Evolutionary conservation across 2,888 invertebrate genomes (phyloP).

Genomic region (Phorcus lineatus): DNA sequence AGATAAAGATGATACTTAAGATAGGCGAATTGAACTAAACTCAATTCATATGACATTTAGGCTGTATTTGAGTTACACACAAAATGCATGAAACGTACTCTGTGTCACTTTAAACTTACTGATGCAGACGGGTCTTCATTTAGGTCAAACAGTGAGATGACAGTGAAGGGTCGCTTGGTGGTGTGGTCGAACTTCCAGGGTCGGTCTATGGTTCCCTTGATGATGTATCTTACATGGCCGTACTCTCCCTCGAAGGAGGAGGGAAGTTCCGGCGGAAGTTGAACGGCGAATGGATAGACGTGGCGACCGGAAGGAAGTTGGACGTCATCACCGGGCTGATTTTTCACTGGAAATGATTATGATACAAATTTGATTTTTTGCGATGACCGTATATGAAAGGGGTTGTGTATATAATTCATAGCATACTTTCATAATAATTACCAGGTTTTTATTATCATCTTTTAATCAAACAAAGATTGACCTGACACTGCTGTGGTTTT

Average conservation of each 20-base stretch:
- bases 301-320: conserved; percentile 82
- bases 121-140: conserved; percentile 77
- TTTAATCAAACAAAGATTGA: too few relatives aligned
- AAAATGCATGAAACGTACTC: too few relatives aligned
- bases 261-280: conserved; percentile 79
- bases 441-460: too few relatives aligned
- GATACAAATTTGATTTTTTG: neutral
- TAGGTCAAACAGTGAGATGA: conserved; percentile 87
- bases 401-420: too few relatives aligned
- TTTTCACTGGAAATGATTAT: conserved; percentile 27
- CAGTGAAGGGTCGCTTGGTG: conserved; percentile 87
- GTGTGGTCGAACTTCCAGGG: conserved; percentile 91
- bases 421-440: too few relatives aligned
- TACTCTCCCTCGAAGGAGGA: conserved; percentile 66
- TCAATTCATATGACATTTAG: too few relatives aligned
- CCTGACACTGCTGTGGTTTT: too few relatives aligned
- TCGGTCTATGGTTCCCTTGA: conserved; percentile 87
- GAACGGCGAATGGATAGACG: conserved; percentile 87
- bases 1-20: too few relatives aligned
- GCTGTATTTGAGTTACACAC: too few relatives aligned
- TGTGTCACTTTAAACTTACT: conserved; percentile 44
- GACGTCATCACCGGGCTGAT: conserved; percentile 52
- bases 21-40: too few relatives aligned
- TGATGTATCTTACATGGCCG: conserved; percentile 87
- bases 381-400: too few relatives aligned